These are phyloP conservation scores for Drosophila algonquin DNA, from an alignment of 2,888 invertebrate genomes.

Conservation along the genomic window DNA sequence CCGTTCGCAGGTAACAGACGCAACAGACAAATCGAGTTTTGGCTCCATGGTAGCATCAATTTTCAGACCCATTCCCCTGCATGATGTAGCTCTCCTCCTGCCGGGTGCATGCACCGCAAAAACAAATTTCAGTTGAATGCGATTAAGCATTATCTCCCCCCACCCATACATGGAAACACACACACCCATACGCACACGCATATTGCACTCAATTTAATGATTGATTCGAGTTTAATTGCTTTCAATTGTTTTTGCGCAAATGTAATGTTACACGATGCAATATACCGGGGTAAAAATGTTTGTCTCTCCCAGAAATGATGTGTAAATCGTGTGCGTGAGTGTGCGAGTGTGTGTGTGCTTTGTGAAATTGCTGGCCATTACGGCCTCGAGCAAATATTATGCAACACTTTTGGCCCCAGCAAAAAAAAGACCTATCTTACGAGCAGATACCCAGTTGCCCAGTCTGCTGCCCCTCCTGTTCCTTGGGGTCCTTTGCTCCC, in stretches of 20 bases:
- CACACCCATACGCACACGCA: slow-evolving; percentile 1
- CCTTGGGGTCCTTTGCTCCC: slow-evolving; percentile 18
- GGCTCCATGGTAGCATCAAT: slow-evolving; percentile 11
- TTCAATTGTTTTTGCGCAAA: slow-evolving; percentile 58
- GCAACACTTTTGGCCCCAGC: slow-evolving; percentile 72
- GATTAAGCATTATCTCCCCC: slow-evolving; percentile 41
- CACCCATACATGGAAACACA: neutral
- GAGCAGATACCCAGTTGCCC: slow-evolving; percentile 2
- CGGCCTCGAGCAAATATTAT: slow-evolving; percentile 67
- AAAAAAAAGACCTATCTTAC: slow-evolving; percentile 29
- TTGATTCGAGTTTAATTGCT: slow-evolving; percentile 72
- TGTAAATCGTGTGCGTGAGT: slow-evolving; percentile 17
- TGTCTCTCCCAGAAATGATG: slow-evolving; percentile 10
- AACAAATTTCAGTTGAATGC: slow-evolving; percentile 54
- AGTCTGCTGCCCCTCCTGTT: neutral
- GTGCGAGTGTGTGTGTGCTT: no score
- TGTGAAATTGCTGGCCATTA: slow-evolving; percentile 62
- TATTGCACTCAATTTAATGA: slow-evolving; percentile 28
- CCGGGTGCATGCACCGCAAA: slow-evolving; percentile 1
- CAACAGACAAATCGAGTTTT: neutral
- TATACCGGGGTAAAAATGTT: slow-evolving; percentile 13
- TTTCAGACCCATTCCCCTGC: neutral
- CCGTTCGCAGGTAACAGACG: slow-evolving; percentile 19
- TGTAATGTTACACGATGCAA: slow-evolving; percentile 39
- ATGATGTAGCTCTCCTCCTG: no score